These are phyloP conservation scores for Meloe dianella DNA, from an alignment of 2,888 invertebrate genomes.

Conservation along the genomic window DNA sequence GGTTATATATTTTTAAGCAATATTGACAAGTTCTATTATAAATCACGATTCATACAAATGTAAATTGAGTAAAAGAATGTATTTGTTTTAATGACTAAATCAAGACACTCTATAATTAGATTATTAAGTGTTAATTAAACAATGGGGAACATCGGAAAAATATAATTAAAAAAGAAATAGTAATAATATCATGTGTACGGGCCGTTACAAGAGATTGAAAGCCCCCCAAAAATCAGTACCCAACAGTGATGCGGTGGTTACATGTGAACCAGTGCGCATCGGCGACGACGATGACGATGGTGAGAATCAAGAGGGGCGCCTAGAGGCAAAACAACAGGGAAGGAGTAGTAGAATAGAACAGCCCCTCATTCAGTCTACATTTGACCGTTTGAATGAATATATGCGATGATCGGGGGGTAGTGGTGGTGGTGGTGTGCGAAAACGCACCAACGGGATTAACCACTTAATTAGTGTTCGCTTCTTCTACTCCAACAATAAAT, in stretches of 20 bases:
- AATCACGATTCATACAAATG: too few species aligned
- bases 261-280: constrained; percentile 59
- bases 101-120: too few species aligned
- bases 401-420: constrained; percentile 54
- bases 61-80: too few species aligned
- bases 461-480: constrained; percentile 41
- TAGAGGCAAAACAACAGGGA: constrained; percentile 59
- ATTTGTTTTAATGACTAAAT: too few species aligned
- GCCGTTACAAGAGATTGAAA: constrained; percentile 41
- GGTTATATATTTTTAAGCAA: too few species aligned
- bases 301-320: constrained; percentile 54
- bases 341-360: constrained; percentile 59
- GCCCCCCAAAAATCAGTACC: constrained; percentile 54
- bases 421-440: constrained; percentile 12
- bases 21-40: too few species aligned
- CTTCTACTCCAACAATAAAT: constrained; percentile 26
- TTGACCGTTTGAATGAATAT: constrained; percentile 60
- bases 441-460: constrained; percentile 24
- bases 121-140: too few species aligned
- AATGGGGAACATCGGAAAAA: too few species aligned
- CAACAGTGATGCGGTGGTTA: constrained; percentile 57
- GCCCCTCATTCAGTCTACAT: constrained; percentile 56
- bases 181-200: too few species aligned
- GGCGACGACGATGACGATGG: constrained; percentile 44
- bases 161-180: too few species aligned